Conservation (phyloP, 2,113 vertebrate genomes). For the Phrynosoma blainvillii region DNA sequence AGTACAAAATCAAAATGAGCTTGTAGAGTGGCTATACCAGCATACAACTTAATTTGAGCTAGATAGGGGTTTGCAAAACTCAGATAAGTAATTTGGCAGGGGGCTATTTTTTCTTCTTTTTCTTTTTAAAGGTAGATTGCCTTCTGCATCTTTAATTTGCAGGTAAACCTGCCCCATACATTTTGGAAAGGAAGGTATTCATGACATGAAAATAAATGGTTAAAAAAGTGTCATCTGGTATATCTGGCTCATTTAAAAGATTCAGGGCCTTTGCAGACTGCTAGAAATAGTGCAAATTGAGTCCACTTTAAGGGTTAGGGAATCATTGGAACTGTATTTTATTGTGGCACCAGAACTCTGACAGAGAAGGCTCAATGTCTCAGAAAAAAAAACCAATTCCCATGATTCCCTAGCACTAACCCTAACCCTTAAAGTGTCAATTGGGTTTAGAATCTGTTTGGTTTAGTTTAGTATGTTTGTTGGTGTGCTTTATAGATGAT, state of each 20-base stretch:
- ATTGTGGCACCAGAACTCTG: no score
- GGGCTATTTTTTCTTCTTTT: not conserved
- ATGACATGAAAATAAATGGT: not conserved
- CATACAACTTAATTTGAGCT: not conserved
- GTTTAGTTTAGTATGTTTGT: no score
- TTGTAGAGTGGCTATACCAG: not conserved
- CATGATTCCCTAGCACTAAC: no score
- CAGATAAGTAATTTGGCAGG: not conserved
- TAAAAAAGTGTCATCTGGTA: not conserved
- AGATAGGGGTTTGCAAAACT: not conserved
- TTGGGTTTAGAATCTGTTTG: no score
- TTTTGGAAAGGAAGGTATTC: not conserved
- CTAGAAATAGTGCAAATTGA: no score
- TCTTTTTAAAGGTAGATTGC: not conserved
- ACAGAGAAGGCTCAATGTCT: no score
- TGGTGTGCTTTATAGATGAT: not conserved
- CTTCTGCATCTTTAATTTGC: not conserved
- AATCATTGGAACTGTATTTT: no score
- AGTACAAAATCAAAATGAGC: not conserved
- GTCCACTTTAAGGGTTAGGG: no score
- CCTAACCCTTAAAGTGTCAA: no score
- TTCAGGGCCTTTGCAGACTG: no score
- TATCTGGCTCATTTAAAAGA: not conserved
- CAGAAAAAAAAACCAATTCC: no score
- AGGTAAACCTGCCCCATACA: not conserved